Conservation (phyloP, 2,113 vertebrate genomes). For the Urocynchramus pylzowi region DNA sequence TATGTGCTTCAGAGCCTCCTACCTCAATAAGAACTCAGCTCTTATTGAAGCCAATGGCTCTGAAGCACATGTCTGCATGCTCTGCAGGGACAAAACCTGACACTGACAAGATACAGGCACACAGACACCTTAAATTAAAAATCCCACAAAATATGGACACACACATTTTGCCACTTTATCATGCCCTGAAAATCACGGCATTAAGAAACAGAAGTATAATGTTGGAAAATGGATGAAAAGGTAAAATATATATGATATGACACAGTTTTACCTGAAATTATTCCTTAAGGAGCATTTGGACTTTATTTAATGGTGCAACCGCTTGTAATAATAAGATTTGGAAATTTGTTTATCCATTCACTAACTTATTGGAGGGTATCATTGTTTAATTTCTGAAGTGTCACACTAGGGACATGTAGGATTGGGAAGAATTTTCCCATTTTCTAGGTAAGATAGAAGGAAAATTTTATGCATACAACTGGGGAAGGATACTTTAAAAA, state of each 20-base stretch:
- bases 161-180: not conserved
- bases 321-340: not conserved
- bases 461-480: not conserved
- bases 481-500: not conserved
- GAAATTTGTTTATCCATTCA: conserved; percentile 13
- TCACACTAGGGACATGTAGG: not conserved
- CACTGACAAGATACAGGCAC: not conserved
- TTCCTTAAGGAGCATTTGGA: not conserved
- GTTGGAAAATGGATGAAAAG: not conserved
- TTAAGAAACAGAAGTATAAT: not conserved
- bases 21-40: not conserved
- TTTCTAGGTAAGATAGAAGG: not conserved
- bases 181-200: not conserved
- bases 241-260: not conserved
- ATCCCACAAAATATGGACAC: not conserved
- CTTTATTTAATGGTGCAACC: not conserved
- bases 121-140: not conserved
- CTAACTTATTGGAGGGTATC: not conserved
- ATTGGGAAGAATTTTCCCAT: not conserved
- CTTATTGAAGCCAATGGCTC: not conserved
- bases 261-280: not conserved
- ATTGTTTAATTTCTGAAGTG: not conserved
- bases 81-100: not conserved
- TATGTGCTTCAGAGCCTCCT: not conserved
- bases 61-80: not conserved